A percentile compares a stretch with the other conserved stretches of the same genome.
These are phyloP conservation scores for Lampropteryx suffumata DNA, from an alignment of 2,888 invertebrate genomes.

Conservation along the genomic window DNA sequence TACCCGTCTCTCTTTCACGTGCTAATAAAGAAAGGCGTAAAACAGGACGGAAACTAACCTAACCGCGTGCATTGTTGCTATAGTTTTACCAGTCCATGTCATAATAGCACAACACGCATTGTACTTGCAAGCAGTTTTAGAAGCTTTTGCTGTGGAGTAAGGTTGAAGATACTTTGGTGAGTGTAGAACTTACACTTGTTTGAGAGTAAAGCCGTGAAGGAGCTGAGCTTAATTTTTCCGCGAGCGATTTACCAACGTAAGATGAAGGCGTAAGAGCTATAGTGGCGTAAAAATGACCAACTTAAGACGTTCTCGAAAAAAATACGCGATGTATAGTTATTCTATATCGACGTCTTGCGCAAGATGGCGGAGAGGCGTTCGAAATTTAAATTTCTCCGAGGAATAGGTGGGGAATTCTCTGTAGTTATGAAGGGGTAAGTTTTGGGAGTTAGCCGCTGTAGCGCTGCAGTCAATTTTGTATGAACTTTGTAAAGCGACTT, in stretches of 20 bases:
- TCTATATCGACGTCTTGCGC: slow-evolving; percentile 80
- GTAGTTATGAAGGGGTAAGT: slow-evolving; percentile 39
- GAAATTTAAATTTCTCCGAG: slow-evolving; percentile 79
- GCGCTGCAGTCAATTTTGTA: slow-evolving; percentile 53
- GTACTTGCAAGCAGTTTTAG: slow-evolving; percentile 8
- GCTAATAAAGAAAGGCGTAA: slow-evolving; percentile 37
- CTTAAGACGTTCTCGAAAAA: slow-evolving; percentile 81
- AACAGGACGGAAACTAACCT: slow-evolving; percentile 59
- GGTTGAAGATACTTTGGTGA: slow-evolving; percentile 16
- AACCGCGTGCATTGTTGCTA: slow-evolving; percentile 72
- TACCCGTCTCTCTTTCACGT: slow-evolving; percentile 51
- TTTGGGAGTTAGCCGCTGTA: slow-evolving; percentile 45
- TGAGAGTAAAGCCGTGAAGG: slow-evolving; percentile 43
- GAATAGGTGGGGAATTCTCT: slow-evolving; percentile 72
- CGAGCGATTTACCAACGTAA: slow-evolving; percentile 79
- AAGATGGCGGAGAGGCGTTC: slow-evolving; percentile 81
- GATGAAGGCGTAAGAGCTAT: slow-evolving; percentile 75
- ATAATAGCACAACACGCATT: slow-evolving; percentile 36
- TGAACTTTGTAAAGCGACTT: slow-evolving; percentile 44
- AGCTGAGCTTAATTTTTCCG: slow-evolving; percentile 74
- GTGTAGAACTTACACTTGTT: slow-evolving; percentile 35
- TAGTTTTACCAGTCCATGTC: slow-evolving; percentile 55
- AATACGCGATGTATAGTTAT: slow-evolving; percentile 73
- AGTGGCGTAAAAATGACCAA: slow-evolving; percentile 78
- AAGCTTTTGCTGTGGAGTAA: background rate